Evolutionary conservation across 2,113 vertebrate genomes (phyloP).

Genomic region (Talpa occidentalis): DNA sequence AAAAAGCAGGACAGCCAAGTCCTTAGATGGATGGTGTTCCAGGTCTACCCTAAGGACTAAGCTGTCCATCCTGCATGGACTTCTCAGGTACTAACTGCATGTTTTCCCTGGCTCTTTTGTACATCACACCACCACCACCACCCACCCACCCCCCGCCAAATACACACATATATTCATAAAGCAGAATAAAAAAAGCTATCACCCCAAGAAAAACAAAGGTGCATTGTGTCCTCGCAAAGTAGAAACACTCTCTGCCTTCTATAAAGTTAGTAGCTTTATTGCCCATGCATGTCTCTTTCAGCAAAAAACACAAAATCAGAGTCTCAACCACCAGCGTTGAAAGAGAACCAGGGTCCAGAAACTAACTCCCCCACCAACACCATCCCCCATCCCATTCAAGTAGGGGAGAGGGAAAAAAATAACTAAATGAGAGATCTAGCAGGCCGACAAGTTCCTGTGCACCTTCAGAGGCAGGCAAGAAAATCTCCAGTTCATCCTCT

Average conservation of each 20-base stretch:
- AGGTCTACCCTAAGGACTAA: neutral
- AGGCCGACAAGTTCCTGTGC: neutral
- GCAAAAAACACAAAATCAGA: neutral
- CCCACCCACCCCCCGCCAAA: neutral
- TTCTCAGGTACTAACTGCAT: neutral
- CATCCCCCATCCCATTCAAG: neutral
- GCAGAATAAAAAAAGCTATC: neutral
- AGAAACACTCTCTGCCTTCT: neutral
- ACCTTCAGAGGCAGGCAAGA: neutral
- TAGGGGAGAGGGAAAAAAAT: accelerated
- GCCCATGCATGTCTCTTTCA: neutral
- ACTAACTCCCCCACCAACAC: neutral
- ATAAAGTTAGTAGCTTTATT: neutral
- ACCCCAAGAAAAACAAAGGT: neutral
- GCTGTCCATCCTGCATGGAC: neutral
- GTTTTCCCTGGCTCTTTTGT: neutral
- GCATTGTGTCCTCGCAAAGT: neutral
- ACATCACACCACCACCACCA: neutral
- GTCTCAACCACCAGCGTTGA: neutral
- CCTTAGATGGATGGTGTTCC: neutral
- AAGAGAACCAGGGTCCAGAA: slow-evolving; percentile 14
- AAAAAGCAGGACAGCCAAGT: too few relatives aligned
- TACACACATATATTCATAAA: neutral
- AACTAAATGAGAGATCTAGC: neutral
- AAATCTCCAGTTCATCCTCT: neutral